Base-by-base conservation (phyloP, 2,797 vertebrate genomes). In the Pelodytes ibericus region DNA sequence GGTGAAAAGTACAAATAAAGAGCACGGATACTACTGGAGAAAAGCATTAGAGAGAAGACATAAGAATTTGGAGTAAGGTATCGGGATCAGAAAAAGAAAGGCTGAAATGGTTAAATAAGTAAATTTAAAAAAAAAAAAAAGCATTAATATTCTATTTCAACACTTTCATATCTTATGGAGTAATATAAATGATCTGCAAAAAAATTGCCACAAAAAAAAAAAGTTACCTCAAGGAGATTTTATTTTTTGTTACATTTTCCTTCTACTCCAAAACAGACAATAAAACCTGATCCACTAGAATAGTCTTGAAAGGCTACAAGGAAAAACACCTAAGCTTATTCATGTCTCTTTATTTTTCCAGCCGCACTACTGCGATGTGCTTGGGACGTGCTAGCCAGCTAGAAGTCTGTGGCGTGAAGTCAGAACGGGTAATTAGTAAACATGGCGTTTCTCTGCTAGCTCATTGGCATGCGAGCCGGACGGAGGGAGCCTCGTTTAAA, bases 381-480 rank as follows among this genome's bases (percentile, higher is more conserved):
- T 68, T 95, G 95, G 96, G 95, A 99, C 95, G 96, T 95, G 92
- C 94, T 93, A 96, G 93, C 94, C 95, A 93, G 94, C 94, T 24
- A 62, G 41, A 26, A 79, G 76, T 72, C 70, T 79, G 95, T 94
- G 94, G 94, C 95, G 94, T 89, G 90, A 93, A 95, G 95, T 97
- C 95, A 96, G 95, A 96, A 94, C 90, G 94, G 94, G 94, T 98
- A 96, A 99, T 99, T 98, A 98, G 97, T 98, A 99, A 97, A 96
- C 97, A 99, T 94, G 93, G 94, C 95, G 94, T 95, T 94, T 93
- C 95, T 96, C 95, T 92, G 93, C 92, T 90, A 95, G 95, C 95
- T 99, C 96, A 99, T 99, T 99, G 96, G 95, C 96, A 99, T 99
- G 98, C 97, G 94, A 98, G 96, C 93, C 94, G 95, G 95, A 96